Conservation (phyloP, 2,797 vertebrate genomes). For the Clarias platycephalus region DNA sequence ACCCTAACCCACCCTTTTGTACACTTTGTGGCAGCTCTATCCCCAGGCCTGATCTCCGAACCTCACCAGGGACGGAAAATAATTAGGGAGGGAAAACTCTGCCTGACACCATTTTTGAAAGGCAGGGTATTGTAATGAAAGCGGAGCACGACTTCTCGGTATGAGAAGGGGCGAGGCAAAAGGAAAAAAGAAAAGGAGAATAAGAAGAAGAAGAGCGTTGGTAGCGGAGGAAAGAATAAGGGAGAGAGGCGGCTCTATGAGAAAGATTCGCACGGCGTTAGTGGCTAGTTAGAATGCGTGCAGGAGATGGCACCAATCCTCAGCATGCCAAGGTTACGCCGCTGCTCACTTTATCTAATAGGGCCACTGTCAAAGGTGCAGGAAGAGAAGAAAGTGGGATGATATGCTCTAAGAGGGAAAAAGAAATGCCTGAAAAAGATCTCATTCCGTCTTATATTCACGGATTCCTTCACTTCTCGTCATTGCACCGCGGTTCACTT, state of each 20-base stretch:
- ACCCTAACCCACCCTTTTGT: constrained; percentile 56
- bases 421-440: neutral
- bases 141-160: constrained; percentile 79
- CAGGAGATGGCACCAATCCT: constrained; percentile 64
- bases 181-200: constrained; percentile 32
- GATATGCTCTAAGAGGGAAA: neutral
- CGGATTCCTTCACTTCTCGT: neutral
- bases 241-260: constrained; percentile 58
- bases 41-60: constrained; percentile 75
- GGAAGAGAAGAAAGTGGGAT: constrained; percentile 23
- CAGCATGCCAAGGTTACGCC: constrained; percentile 71
- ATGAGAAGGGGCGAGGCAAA: constrained; percentile 62
- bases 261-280: constrained; percentile 31
- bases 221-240: constrained; percentile 22
- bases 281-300: constrained; percentile 31
- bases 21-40: constrained; percentile 63
- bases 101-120: constrained; percentile 84
- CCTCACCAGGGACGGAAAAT: constrained; percentile 77
- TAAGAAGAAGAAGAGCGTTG: constrained; percentile 33
- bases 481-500: constrained; percentile 43
- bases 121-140: constrained; percentile 82
- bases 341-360: constrained; percentile 30
- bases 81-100: constrained; percentile 83
- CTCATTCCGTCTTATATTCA: neutral
- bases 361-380: constrained; percentile 33